Evolutionary conservation across 30 jellyfish, hydroid and myxozoan genomes (phyloP).

Genomic region (Chrysaora quinquecirrha): DNA sequence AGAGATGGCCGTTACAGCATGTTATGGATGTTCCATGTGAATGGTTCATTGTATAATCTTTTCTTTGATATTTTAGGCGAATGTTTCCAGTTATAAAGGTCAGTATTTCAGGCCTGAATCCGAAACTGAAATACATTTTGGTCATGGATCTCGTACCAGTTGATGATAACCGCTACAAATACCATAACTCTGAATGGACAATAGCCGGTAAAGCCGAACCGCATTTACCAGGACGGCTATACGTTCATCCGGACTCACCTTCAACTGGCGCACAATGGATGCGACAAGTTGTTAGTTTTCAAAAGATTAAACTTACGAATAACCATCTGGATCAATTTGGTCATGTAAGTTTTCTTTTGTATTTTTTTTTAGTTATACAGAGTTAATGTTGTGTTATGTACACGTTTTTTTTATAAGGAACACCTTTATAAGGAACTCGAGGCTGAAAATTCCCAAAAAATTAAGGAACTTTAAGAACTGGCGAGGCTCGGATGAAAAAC

Average conservation of each 20-base stretch:
- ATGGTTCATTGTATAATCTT: too few relatives aligned
- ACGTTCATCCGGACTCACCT: conserved; percentile 97
- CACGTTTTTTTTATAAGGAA: too few relatives aligned
- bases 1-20: too few relatives aligned
- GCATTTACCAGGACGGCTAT: conserved; percentile 88
- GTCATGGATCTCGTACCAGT: conserved; percentile 97
- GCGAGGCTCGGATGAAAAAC: too few relatives aligned
- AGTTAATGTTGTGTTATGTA: too few relatives aligned
- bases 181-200: conserved; percentile 96
- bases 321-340: conserved; percentile 94
- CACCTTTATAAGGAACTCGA: too few relatives aligned
- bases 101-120: conserved; percentile 88
- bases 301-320: conserved; percentile 89
- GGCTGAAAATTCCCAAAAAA: too few relatives aligned
- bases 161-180: conserved; percentile 93
- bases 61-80: too few relatives aligned
- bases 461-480: too few relatives aligned
- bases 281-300: conserved; percentile 94
- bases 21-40: too few relatives aligned
- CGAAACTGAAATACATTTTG: conserved; percentile 86
- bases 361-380: too few relatives aligned
- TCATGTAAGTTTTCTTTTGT: conserved; percentile 68
- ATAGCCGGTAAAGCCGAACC: conserved; percentile 98
- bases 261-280: conserved; percentile 98
- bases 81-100: conserved; percentile 95